phyloP scores from a whole-genome alignment of 1,140 invertebrate species.

The Ceratitis capitata region DNA sequence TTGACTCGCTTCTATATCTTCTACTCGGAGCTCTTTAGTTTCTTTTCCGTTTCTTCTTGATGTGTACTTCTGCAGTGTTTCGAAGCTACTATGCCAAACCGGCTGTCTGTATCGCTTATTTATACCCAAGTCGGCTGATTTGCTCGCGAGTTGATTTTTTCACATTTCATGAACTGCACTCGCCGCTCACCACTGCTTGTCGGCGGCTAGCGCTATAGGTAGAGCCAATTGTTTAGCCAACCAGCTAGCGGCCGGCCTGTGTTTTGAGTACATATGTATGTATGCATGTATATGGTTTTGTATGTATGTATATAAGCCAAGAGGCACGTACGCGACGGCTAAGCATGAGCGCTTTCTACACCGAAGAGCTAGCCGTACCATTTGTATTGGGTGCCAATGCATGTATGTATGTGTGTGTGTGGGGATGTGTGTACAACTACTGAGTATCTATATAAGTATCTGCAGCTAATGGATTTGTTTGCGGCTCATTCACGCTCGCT shows the following conservation, averaged over 20 bases:
- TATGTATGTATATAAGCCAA: no score
- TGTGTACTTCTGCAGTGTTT: constrained; percentile 57
- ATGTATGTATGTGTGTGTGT: no score
- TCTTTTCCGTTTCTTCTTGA: constrained; percentile 15
- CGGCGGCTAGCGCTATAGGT: background rate
- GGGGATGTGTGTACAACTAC: no score
- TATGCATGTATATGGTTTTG: background rate
- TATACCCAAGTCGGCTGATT: constrained; percentile 47
- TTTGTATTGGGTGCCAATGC: no score
- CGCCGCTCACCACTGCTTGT: background rate
- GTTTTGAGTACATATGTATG: background rate
- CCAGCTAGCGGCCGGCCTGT: background rate
- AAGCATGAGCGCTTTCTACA: background rate
- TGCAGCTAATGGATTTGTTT: no score
- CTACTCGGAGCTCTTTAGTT: no score
- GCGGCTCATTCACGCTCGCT: background rate
- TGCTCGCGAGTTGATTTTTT: constrained; percentile 25
- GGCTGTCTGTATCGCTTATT: constrained; percentile 48
- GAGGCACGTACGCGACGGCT: background rate
- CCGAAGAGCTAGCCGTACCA: no score
- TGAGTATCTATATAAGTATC: no score
- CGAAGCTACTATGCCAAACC: constrained; percentile 61
- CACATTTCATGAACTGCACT: background rate
- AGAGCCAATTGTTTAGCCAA: background rate
- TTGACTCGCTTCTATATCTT: background rate